Evolutionary conservation across 2,113 vertebrate genomes (phyloP), one percentile per base, ranked within the genome.

Genomic region (Mormoops blainvillei): DNA sequence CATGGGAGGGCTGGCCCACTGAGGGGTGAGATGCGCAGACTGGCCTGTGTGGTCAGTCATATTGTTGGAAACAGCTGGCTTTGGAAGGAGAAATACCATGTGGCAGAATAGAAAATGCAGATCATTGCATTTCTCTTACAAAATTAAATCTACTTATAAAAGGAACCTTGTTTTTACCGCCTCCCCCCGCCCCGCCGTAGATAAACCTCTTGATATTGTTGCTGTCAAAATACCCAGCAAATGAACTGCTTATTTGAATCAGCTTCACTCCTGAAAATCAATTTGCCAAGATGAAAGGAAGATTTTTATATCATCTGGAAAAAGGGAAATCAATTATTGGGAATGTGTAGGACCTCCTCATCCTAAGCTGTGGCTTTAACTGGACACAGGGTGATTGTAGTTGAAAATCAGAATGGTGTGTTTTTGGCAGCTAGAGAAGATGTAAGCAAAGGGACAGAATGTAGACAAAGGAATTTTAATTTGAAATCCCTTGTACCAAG

Each of bases 191-290:
- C 70, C 68, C 19, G 15, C 61, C 67, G 50, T 92, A 73, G n/a
- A 65, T 87, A 80, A 88, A 50, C 15, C 43, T 89, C 84, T 96
- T 9, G 65, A 65, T 80, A 89, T 68, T 43, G 22, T 93, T 94
- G 43, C 89, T 91, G 50, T 87, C 74, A 84, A 63, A 93, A 71
- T 71, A 82, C 56, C 22, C 48, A 94, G 36, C 54, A 90, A 92
- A 94, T 67, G 41, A 82, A 77, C 58, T 48, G 36, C 65, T 89
- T 82, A 36, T 76, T 91, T 78, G 63, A 95, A 26, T 82, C 24
- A 80, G 63, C 56, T 87, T 96, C 77, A 68, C 54, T 82, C 77
- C 19, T 93, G 61, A 90, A 97, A 94, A 89, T 91, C 91, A 91
- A 4, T 71, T 41, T 92, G 18, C 71, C 33, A 61, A 36, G 45